These are phyloP conservation scores for Lepisosteus oculatus DNA, from an alignment of 2,113 vertebrate genomes.

Conservation along the genomic window DNA sequence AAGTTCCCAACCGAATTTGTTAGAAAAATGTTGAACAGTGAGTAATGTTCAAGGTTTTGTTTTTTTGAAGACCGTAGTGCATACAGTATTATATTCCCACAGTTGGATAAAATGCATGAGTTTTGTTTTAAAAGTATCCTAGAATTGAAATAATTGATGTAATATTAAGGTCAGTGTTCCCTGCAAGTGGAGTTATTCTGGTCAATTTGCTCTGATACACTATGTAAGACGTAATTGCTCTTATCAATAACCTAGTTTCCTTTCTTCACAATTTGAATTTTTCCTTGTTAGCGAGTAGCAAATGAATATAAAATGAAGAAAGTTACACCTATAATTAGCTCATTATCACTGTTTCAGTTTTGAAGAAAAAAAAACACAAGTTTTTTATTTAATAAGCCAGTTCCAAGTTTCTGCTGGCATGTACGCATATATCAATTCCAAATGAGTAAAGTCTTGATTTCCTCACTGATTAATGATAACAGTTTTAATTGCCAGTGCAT, in stretches of 20 bases:
- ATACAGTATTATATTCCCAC: too few relatives aligned
- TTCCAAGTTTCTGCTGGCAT: too few relatives aligned
- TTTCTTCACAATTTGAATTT: constrained; percentile 61
- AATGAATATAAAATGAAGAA: constrained; percentile 60
- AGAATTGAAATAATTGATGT: not conserved
- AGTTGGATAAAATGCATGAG: too few relatives aligned
- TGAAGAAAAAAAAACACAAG: not conserved
- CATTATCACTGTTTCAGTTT: constrained; percentile 47
- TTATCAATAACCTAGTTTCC: constrained; percentile 61
- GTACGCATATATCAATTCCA: not conserved
- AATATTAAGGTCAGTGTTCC: constrained; percentile 64
- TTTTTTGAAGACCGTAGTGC: too few relatives aligned
- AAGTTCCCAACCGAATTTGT: too few relatives aligned
- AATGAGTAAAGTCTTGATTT: constrained; percentile 37
- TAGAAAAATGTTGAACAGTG: too few relatives aligned
- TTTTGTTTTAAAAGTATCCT: too few relatives aligned
- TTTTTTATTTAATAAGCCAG: not conserved
- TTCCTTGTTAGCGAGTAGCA: constrained; percentile 62
- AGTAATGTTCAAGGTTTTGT: too few relatives aligned
- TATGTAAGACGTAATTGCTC: constrained; percentile 64
- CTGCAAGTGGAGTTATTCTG: constrained; percentile 63
- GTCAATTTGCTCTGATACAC: constrained; percentile 65
- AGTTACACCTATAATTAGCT: constrained; percentile 66
- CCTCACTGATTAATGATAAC: constrained; percentile 33
- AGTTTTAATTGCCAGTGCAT: not conserved